Percentiles rank a stretch among this genome's conserved stretches.
Conservation (phyloP, 2,797 vertebrate species). For the Dromococcyx pavoninus region DNA sequence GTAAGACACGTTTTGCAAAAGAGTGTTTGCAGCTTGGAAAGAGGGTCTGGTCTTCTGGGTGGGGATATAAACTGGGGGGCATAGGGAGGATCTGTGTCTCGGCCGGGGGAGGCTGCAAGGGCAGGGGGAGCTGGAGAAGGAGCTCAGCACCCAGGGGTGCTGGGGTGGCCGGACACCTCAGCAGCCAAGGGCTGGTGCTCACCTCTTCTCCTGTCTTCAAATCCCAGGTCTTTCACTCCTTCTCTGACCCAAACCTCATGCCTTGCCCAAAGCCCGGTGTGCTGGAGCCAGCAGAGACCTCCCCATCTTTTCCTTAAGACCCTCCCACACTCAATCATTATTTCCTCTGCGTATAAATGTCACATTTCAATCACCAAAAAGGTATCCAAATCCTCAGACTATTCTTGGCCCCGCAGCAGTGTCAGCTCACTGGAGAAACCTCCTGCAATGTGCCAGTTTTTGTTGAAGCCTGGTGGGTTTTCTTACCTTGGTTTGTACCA, state of each 20-base stretch:
- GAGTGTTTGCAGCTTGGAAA: not conserved
- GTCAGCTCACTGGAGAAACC: not conserved
- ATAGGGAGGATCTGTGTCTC: not conserved
- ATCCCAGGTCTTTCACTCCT: not conserved
- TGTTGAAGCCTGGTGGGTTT: not conserved
- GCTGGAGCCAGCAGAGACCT: not conserved
- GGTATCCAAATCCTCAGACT: not conserved
- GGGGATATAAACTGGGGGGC: not conserved
- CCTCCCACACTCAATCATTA: not conserved
- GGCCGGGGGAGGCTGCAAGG: rapidly evolving
- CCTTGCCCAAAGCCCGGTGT: not conserved
- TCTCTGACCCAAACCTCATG: not conserved
- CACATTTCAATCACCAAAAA: not conserved
- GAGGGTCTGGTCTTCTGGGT: not conserved
- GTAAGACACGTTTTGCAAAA: not conserved
- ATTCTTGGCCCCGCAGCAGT: not conserved
- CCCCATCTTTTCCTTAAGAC: not conserved
- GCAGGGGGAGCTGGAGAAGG: not conserved
- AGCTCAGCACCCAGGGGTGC: not conserved
- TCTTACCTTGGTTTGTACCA: not conserved
- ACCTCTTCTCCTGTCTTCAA: not conserved
- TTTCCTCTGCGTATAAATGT: not conserved
- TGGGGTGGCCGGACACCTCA: not conserved
- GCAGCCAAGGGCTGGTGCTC: not conserved
- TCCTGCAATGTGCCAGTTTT: not conserved